phyloP scores from a whole-genome alignment of 2,113 vertebrate genomes.

The Trinectes maculatus region DNA sequence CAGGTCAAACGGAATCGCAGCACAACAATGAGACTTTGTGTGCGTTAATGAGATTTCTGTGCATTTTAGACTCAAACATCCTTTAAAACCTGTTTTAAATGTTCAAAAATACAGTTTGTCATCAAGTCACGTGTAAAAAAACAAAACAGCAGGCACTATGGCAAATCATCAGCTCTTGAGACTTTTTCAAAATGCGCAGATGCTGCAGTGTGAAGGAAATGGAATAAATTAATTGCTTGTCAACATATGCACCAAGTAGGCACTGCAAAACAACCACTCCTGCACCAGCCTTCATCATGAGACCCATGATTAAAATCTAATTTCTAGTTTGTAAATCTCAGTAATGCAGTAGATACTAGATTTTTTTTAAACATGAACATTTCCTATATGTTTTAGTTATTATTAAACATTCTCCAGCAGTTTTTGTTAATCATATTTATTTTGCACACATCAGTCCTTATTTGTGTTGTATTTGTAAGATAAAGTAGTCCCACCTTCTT shows the following conservation, averaged over 20 bases:
- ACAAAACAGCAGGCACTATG: constrained; percentile 3
- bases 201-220: constrained; percentile 14
- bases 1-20: constrained; percentile 36
- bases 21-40: constrained; percentile 20
- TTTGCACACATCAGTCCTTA: too few species aligned
- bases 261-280: constrained; percentile 10
- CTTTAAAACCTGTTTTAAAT: not conserved
- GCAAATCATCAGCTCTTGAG: constrained; percentile 31
- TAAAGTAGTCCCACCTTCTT: too few species aligned
- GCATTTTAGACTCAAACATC: not conserved
- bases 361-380: too few species aligned
- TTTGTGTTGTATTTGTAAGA: too few species aligned
- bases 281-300: too few species aligned
- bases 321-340: too few species aligned
- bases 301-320: constrained; percentile 11
- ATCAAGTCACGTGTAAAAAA: not conserved
- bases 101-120: constrained; percentile 5
- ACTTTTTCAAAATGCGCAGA: constrained; percentile 27
- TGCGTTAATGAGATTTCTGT: constrained; percentile 37
- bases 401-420: too few species aligned
- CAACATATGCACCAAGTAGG: constrained; percentile 24
- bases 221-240: constrained; percentile 15
- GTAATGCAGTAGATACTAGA: too few species aligned
- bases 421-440: too few species aligned
- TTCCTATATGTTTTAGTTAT: too few species aligned